Percentiles rank a stretch among this genome's conserved stretches.
phyloP scores from a whole-genome alignment of 1,140 invertebrate species.

The Halictus rubicundus region DNA sequence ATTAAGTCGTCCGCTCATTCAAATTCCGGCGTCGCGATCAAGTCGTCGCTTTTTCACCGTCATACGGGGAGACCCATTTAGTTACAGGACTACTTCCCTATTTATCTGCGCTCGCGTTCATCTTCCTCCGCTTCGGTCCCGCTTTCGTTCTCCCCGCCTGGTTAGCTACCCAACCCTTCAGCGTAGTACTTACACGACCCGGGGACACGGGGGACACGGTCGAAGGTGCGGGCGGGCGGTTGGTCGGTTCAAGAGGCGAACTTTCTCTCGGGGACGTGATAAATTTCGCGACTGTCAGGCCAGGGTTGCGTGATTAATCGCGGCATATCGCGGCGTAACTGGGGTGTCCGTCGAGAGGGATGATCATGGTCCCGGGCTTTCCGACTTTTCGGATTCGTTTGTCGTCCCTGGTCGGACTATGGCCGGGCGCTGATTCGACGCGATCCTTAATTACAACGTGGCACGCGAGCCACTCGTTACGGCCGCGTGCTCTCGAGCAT shows the following conservation, averaged over 20 bases:
- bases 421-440: constrained; percentile 41
- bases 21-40: constrained; percentile 13
- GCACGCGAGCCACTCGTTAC: constrained; percentile 60
- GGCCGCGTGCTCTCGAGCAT: constrained; percentile 42
- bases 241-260: not conserved
- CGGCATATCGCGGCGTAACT: constrained; percentile 34
- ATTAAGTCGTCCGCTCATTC: constrained; percentile 26
- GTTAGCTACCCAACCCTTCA: not conserved
- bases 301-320: constrained; percentile 37
- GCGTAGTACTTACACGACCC: constrained; percentile 1
- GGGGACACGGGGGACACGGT: too few species aligned
- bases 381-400: constrained; percentile 58
- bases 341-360: constrained; percentile 25
- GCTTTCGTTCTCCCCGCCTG: not conserved
- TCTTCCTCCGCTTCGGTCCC: not conserved
- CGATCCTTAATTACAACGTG: constrained; percentile 51
- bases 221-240: too few species aligned
- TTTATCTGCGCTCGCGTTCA: constrained; percentile 19
- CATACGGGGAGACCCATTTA: not conserved
- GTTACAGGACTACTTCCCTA: constrained; percentile 1
- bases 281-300: constrained; percentile 33
- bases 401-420: constrained; percentile 19
- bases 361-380: constrained; percentile 45
- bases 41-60: constrained; percentile 24
- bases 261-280: constrained; percentile 37